Conservation (phyloP, 2,888 invertebrate species). For the Liodrosophila aerea region DNA sequence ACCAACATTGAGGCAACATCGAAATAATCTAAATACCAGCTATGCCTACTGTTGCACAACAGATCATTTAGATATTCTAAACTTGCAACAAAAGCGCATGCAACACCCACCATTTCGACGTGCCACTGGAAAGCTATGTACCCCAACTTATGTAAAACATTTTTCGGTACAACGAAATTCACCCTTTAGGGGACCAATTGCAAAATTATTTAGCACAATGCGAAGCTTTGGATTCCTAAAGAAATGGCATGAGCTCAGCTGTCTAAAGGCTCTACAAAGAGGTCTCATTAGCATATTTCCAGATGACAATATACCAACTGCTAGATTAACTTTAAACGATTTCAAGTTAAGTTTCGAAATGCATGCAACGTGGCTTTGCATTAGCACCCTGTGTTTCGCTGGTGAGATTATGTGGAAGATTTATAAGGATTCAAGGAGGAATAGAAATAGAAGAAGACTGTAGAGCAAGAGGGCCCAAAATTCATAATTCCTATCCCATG, state of each 20-base stretch:
- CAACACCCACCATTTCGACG: conserved; percentile 20
- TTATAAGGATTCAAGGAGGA: background rate
- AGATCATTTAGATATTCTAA: conserved; percentile 7
- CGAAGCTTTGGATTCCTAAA: conserved; percentile 8
- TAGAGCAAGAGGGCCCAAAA: background rate
- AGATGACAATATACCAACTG: background rate
- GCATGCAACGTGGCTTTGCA: too few species aligned
- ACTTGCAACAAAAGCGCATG: conserved; percentile 29
- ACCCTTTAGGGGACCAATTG: conserved; percentile 30
- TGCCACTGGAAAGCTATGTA: conserved; percentile 32
- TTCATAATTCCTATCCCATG: too few species aligned
- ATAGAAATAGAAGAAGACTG: background rate
- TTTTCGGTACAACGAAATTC: conserved; percentile 51
- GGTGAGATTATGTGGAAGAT: conserved; percentile 35
- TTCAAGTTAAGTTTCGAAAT: background rate
- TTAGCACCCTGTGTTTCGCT: conserved; percentile 16
- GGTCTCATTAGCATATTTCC: conserved; percentile 1
- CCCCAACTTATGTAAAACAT: conserved; percentile 7
- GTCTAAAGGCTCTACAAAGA: background rate
- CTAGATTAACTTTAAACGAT: conserved; percentile 9
- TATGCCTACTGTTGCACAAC: conserved; percentile 46
- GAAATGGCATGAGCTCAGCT: background rate
- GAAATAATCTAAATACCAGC: conserved; percentile 40
- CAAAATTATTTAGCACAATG: background rate
- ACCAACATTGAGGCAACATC: conserved; percentile 33